phyloP scores from a whole-genome alignment of 2,113 vertebrate species.

The Archilochus colubris region DNA sequence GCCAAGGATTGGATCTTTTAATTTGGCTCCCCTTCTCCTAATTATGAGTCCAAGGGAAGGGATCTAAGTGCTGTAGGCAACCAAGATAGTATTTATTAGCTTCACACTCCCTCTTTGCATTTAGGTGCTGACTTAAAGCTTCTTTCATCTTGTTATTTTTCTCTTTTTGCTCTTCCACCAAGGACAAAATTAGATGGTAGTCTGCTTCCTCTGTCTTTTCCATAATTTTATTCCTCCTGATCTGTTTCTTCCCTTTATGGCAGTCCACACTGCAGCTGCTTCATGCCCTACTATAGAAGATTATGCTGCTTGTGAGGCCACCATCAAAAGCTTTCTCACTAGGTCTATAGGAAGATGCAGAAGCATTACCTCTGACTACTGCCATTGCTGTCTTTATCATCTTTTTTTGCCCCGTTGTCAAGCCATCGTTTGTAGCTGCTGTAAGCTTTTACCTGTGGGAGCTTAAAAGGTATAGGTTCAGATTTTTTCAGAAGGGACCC shows the following conservation, averaged over 20 bases:
- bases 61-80: not conserved
- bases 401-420: constrained; percentile 21
- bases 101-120: not conserved
- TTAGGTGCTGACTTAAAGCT: not conserved
- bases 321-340: constrained; percentile 37
- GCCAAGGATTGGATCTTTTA: not conserved
- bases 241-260: not conserved
- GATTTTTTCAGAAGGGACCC: constrained; percentile 48
- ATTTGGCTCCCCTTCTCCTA: not conserved
- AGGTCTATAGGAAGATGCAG: constrained; percentile 35
- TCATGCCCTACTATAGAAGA: not conserved
- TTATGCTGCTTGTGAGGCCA: constrained; percentile 21
- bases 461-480: constrained; percentile 44
- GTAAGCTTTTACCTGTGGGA: constrained; percentile 51
- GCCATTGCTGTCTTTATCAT: constrained; percentile 28
- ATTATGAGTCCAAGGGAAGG: not conserved
- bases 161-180: not conserved
- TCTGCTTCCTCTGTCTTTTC: not conserved
- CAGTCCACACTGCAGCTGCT: not conserved
- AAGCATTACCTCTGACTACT: constrained; percentile 22
- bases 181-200: not conserved
- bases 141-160: not conserved
- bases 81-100: not conserved
- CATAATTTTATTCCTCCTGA: constrained; percentile 11
- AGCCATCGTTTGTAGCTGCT: constrained; percentile 38